A percentile compares a stretch with the other conserved stretches of the same genome.
phyloP scores from a whole-genome alignment of 2,888 invertebrate genomes.

The Mimachlamys varia region DNA sequence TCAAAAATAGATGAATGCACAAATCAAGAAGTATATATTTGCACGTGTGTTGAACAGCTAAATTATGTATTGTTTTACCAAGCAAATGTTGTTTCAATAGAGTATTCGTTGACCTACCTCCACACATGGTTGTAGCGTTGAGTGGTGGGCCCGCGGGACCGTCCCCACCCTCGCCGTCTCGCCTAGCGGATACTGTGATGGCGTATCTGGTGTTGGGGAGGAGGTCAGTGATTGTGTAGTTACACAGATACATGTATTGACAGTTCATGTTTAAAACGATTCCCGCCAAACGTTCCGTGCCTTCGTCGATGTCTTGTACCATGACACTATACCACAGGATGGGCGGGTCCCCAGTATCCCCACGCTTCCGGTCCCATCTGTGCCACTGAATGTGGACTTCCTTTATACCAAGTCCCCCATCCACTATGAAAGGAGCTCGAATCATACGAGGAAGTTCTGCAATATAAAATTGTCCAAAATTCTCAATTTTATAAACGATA shows the following conservation, averaged over 20 bases:
- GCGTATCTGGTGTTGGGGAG: slow-evolving; percentile 73
- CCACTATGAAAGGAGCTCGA: slow-evolving; percentile 64
- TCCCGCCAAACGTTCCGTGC: slow-evolving; percentile 54
- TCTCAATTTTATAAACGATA: no score
- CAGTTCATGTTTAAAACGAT: slow-evolving; percentile 62
- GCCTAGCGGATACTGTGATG: slow-evolving; percentile 66
- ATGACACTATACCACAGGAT: slow-evolving; percentile 72
- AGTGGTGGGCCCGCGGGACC: slow-evolving; percentile 71
- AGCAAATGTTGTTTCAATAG: not conserved
- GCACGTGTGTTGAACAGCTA: no score
- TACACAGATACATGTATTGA: slow-evolving; percentile 57
- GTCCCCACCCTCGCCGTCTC: slow-evolving; percentile 71
- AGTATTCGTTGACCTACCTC: slow-evolving; percentile 58
- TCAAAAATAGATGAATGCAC: no score
- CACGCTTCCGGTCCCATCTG: slow-evolving; percentile 67
- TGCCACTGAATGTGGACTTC: slow-evolving; percentile 71
- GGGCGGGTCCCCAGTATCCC: slow-evolving; percentile 72
- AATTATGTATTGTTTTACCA: no score
- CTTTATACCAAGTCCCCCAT: slow-evolving; percentile 59
- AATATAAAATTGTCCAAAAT: slow-evolving; percentile 38
- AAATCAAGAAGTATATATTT: no score
- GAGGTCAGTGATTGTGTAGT: slow-evolving; percentile 68
- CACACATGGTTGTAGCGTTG: slow-evolving; percentile 69
- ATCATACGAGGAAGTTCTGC: slow-evolving; percentile 69
- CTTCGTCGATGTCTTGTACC: slow-evolving; percentile 45